Evolutionary conservation across 2,797 vertebrate species (phyloP).

Genomic region (Enteromius mattozi): DNA sequence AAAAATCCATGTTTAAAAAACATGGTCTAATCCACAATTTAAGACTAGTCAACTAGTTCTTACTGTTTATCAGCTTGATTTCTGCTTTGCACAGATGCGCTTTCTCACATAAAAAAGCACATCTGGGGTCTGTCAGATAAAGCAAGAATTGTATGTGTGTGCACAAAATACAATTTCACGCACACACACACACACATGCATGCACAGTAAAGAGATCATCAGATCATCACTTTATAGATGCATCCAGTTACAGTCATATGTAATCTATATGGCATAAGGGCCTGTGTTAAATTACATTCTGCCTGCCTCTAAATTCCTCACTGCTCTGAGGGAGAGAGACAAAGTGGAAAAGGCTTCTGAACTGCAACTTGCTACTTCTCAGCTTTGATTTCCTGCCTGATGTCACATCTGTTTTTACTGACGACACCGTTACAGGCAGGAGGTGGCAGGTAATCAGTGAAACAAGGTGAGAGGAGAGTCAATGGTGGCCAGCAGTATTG

Average conservation of each 20-base stretch:
- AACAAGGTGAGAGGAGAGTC: conserved; percentile 3
- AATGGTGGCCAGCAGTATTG: not conserved
- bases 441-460: conserved; percentile 42
- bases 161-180: conserved; percentile 17
- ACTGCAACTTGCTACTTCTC: conserved; percentile 29
- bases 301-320: conserved; percentile 34
- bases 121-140: conserved; percentile 7
- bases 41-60: not conserved
- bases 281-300: conserved; percentile 12
- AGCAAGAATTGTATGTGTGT: not conserved
- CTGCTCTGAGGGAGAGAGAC: conserved; percentile 11
- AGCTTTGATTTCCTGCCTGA: conserved; percentile 24
- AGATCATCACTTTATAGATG: conserved; percentile 29
- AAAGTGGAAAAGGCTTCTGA: conserved; percentile 26
- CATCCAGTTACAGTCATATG: conserved; percentile 27
- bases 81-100: conserved; percentile 5
- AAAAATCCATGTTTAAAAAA: not conserved
- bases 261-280: not conserved
- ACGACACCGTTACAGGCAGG: conserved; percentile 1
- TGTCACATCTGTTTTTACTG: conserved; percentile 48
- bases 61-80: not conserved
- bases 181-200: not conserved
- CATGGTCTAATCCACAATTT: not conserved
- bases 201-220: conserved; percentile 5
- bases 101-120: not conserved